A percentile compares a stretch with the other conserved stretches of the same genome.
phyloP scores from a whole-genome alignment of 2,797 vertebrate species.

The Calcarius lapponicus region DNA sequence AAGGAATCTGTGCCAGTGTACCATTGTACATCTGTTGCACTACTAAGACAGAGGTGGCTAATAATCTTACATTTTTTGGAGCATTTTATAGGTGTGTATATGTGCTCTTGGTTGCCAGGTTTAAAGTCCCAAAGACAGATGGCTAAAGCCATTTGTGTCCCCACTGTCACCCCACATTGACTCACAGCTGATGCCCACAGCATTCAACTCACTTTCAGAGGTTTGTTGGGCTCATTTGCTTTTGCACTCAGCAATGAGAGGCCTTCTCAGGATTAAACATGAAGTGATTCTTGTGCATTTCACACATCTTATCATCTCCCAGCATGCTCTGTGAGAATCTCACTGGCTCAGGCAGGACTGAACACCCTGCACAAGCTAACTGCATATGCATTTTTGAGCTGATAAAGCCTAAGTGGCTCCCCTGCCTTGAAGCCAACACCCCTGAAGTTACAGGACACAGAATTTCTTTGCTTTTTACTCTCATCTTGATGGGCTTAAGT shows the following conservation, averaged over 20 bases:
- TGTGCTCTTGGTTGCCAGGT: background rate
- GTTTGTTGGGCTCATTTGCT: background rate
- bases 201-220: background rate
- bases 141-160: background rate
- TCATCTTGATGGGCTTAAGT: background rate
- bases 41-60: background rate
- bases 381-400: background rate
- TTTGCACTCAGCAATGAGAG: background rate
- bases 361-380: background rate
- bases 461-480: background rate
- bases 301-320: background rate
- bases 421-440: background rate
- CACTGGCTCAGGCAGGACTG: background rate
- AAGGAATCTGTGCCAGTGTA: background rate
- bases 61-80: background rate
- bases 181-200: background rate
- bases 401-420: background rate
- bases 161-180: background rate
- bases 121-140: background rate
- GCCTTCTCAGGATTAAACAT: background rate
- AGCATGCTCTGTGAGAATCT: background rate
- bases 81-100: background rate
- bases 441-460: background rate
- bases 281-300: background rate
- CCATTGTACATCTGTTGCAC: background rate